phyloP scores from a whole-genome alignment of 2,797 vertebrate species.

The Prionace glauca region DNA sequence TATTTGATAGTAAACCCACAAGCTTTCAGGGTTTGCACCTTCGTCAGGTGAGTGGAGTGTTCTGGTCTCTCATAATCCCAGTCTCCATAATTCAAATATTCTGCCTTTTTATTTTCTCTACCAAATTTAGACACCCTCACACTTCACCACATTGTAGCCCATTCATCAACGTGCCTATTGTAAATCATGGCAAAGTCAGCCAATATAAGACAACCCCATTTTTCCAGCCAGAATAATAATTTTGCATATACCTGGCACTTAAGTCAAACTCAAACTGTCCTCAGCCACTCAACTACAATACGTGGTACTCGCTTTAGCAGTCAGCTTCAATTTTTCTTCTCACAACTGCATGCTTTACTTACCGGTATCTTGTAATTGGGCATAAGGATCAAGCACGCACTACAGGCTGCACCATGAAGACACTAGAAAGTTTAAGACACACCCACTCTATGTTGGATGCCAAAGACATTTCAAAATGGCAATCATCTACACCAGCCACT shows the following conservation, averaged over 20 bases:
- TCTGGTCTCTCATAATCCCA: too few species aligned
- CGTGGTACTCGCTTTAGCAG: neutral
- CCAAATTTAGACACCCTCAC: too few species aligned
- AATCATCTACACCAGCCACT: neutral
- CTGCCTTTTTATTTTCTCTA: neutral
- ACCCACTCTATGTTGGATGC: neutral
- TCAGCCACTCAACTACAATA: neutral
- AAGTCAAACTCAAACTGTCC: too few species aligned
- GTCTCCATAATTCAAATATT: neutral
- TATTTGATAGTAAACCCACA: too few species aligned
- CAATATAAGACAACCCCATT: too few species aligned
- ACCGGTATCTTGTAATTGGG: neutral
- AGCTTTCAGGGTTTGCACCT: too few species aligned
- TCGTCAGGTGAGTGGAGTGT: too few species aligned
- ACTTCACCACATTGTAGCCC: too few species aligned
- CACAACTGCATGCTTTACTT: neutral
- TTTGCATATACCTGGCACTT: neutral
- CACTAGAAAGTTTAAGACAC: neutral
- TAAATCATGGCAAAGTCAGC: neutral
- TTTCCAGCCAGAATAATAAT: neutral
- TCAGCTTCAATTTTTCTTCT: neutral
- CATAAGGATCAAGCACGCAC: neutral
- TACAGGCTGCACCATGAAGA: neutral
- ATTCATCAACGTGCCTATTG: neutral
- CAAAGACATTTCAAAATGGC: neutral